phyloP scores from a whole-genome alignment of 2,888 invertebrate species.

The Pristionchus maxplancki region DNA sequence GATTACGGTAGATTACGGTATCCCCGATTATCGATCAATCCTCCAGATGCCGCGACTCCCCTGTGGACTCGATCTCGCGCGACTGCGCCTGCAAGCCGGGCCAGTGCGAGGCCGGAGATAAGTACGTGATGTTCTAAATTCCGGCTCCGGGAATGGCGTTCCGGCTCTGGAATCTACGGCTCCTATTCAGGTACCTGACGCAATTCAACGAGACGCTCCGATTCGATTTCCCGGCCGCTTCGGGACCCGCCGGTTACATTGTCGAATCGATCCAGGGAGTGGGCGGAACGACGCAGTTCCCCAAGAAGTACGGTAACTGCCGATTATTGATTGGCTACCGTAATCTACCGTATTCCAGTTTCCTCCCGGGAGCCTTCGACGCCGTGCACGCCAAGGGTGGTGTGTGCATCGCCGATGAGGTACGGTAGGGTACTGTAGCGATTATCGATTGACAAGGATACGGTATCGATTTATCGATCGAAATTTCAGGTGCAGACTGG shows the following conservation, averaged over 20 bases:
- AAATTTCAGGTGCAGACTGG: slow-evolving; percentile 85
- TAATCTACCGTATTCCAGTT: slow-evolving; percentile 7
- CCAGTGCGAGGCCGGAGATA: slow-evolving; percentile 85
- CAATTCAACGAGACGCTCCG: slow-evolving; percentile 88
- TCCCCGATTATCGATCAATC: background rate
- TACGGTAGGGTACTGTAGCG: slow-evolving; percentile 50
- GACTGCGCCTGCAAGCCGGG: slow-evolving; percentile 75
- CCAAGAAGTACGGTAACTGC: slow-evolving; percentile 78
- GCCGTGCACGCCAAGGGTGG: slow-evolving; percentile 89
- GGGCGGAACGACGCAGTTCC: slow-evolving; percentile 93
- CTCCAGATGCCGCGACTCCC: slow-evolving; percentile 88
- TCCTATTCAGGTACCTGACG: slow-evolving; percentile 86
- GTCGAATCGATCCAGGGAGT: slow-evolving; percentile 96
- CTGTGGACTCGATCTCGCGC: slow-evolving; percentile 79
- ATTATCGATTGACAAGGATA: background rate
- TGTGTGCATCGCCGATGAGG: slow-evolving; percentile 91
- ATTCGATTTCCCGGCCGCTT: slow-evolving; percentile 84
- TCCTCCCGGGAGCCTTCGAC: slow-evolving; percentile 87
- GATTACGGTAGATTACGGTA: background rate
- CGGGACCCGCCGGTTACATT: slow-evolving; percentile 89
- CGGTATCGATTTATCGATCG: slow-evolving; percentile 76
- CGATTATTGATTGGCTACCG: background rate
- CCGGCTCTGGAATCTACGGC: background rate
- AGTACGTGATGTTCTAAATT: slow-evolving; percentile 49
- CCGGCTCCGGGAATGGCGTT: background rate